A percentile compares a stretch with the other conserved stretches of the same genome.
These are phyloP conservation scores for Lepidochitona cinerea DNA, from an alignment of 2,888 invertebrate species.

Conservation along the genomic window DNA sequence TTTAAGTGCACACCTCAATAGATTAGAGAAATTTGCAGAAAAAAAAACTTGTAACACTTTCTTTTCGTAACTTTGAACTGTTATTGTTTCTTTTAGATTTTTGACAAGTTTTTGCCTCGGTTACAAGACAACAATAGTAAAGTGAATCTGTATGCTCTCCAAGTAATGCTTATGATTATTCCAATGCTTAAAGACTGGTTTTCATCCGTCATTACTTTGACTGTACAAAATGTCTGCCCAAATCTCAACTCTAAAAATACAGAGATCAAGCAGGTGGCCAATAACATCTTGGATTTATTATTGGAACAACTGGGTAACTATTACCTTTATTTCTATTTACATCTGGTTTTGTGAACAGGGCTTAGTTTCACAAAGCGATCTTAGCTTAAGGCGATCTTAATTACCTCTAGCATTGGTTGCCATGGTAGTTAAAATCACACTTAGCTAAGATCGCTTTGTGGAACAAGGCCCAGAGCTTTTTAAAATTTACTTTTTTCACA, in stretches of 20 bases:
- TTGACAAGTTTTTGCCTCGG: conserved; percentile 69
- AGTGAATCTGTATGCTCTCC: conserved; percentile 68
- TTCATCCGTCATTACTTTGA: conserved; percentile 54
- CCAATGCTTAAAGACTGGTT: conserved; percentile 56
- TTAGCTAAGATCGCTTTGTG: too few relatives aligned
- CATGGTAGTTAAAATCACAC: too few relatives aligned
- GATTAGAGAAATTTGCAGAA: too few relatives aligned
- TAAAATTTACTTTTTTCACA: too few relatives aligned
- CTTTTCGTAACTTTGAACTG: neutral
- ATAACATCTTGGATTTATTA: conserved; percentile 57
- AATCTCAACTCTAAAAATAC: conserved; percentile 69
- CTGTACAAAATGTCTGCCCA: conserved; percentile 60
- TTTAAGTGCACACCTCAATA: too few relatives aligned
- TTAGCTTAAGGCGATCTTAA: too few relatives aligned
- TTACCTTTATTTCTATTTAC: too few relatives aligned
- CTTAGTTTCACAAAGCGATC: too few relatives aligned
- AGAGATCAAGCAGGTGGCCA: conserved; percentile 63
- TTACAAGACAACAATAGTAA: conserved; percentile 70
- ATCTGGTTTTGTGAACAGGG: too few relatives aligned
- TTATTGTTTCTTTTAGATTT: conserved; percentile 57
- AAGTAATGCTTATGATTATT: conserved; percentile 56
- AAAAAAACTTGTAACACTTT: too few relatives aligned
- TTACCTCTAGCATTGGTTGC: too few relatives aligned
- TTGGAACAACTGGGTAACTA: conserved; percentile 63
- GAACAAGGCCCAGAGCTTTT: too few relatives aligned